phyloP scores from a whole-genome alignment of 2,888 invertebrate genomes.

The Linnaemya tessellans region DNA sequence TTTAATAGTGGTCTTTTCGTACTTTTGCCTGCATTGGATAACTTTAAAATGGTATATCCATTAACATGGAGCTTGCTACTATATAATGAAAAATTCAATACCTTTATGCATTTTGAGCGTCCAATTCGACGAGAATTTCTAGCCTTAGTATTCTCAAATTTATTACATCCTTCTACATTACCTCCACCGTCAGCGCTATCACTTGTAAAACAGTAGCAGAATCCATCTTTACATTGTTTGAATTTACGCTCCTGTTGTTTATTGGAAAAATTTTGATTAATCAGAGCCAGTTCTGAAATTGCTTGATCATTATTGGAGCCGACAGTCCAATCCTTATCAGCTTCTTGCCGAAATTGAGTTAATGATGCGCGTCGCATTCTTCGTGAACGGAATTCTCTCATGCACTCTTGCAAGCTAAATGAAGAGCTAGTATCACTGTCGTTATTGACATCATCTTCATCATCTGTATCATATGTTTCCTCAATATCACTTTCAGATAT shows the following conservation, averaged over 20 bases:
- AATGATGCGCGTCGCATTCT: conserved; percentile 78
- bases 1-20: background rate
- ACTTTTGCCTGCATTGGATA: background rate
- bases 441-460: conserved; percentile 73
- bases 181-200: conserved; percentile 80
- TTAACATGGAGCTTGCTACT: background rate
- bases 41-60: background rate
- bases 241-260: conserved; percentile 80
- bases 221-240: conserved; percentile 82
- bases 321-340: background rate
- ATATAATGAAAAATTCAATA: conserved; percentile 43
- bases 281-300: conserved; percentile 77
- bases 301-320: conserved; percentile 1
- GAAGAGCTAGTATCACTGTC: conserved; percentile 78
- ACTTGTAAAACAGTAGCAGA: conserved; percentile 83
- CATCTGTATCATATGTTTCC: background rate
- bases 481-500: too few species aligned
- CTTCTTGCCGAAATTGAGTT: conserved; percentile 75
- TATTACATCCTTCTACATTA: conserved; percentile 59
- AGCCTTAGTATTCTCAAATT: conserved; percentile 74
- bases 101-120: conserved; percentile 76
- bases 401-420: conserved; percentile 81
- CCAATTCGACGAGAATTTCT: conserved; percentile 76
- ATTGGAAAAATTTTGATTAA: conserved; percentile 80
- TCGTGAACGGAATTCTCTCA: conserved; percentile 80